phyloP scores from a whole-genome alignment of 2,797 vertebrate species.

The Galago senegalensis region DNA sequence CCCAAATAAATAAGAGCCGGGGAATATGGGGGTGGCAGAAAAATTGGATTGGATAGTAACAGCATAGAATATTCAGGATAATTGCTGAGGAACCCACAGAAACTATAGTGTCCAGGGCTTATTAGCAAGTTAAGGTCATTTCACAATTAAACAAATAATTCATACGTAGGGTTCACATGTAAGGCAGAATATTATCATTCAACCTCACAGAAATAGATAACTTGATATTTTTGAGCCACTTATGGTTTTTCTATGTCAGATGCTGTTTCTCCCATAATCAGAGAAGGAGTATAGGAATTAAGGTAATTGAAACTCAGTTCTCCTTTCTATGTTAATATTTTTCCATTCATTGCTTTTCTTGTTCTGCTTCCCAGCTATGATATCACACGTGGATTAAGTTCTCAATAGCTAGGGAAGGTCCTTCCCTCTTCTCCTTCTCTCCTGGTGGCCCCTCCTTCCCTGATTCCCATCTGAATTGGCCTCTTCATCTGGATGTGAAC shows the following conservation, averaged over 20 bases:
- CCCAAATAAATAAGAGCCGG: too few relatives aligned
- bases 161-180: neutral
- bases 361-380: neutral
- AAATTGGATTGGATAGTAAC: too few relatives aligned
- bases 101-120: neutral
- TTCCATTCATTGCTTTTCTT: neutral
- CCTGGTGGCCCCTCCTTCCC: accelerated
- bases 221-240: neutral
- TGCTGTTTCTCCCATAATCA: neutral
- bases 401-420: neutral
- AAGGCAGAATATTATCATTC: neutral
- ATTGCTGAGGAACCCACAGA: neutral
- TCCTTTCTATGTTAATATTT: neutral
- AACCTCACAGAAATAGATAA: neutral
- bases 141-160: neutral
- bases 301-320: neutral
- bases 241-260: slow-evolving; percentile 24
- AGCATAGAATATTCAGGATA: neutral
- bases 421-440: too few relatives aligned
- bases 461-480: neutral
- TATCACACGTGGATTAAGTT: neutral
- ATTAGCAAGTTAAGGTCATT: neutral
- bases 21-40: too few relatives aligned
- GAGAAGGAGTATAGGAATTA: neutral
- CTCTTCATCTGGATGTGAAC: neutral